Conservation (phyloP, 2,797 vertebrate genomes). For the Sebastes vulpes region DNA sequence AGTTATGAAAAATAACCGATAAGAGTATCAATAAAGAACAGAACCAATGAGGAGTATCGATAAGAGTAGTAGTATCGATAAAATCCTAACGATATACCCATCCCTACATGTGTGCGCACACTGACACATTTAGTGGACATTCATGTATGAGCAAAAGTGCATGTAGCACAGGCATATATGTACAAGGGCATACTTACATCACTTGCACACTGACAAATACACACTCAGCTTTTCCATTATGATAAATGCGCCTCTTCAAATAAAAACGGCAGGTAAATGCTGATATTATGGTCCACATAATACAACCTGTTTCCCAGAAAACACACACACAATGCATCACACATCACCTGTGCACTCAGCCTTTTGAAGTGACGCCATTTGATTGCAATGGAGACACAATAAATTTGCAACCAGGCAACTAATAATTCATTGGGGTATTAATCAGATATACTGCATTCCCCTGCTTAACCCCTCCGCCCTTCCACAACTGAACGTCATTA, state of each 20-base stretch:
- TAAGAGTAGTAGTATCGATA: not conserved
- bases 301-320: not conserved
- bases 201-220: not conserved
- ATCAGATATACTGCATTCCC: constrained; percentile 25
- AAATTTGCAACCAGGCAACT: constrained; percentile 10
- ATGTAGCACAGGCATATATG: not conserved
- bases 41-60: not conserved
- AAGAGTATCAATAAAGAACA: not conserved
- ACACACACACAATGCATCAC: constrained; percentile 1
- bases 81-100: not conserved
- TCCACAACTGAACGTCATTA: not conserved
- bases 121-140: not conserved
- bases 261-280: constrained; percentile 5
- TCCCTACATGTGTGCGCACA: no score
- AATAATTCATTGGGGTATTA: constrained; percentile 41
- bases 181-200: not conserved
- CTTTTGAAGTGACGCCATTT: constrained; percentile 9
- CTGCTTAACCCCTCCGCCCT: constrained; percentile 10
- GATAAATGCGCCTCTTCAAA: constrained; percentile 2
- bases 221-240: not conserved
- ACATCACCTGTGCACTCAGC: constrained; percentile 2
- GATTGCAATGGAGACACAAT: constrained; percentile 23
- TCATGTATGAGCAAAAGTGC: constrained; percentile 3
- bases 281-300: constrained; percentile 10
- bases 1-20: not conserved